Evolutionary conservation across 2,888 invertebrate genomes (phyloP), one percentile per base, ranked within the genome.

Genomic region (Acleris sparsana): DNA sequence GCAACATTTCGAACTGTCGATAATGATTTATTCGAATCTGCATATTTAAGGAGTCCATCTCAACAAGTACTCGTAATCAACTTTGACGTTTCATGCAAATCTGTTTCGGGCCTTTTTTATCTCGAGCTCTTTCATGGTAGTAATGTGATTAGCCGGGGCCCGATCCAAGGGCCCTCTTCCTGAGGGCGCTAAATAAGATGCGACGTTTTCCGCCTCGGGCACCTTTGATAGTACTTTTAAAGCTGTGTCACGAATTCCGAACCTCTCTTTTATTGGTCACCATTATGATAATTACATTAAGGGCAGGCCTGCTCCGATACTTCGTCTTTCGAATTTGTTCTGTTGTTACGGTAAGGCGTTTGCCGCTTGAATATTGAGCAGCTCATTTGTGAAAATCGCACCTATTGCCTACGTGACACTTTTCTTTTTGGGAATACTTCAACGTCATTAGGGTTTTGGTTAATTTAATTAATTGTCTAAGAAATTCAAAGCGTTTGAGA

Each of bases 231-330:
- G 87, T 88, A 89, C 87, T 89, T 89, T 88, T 88, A 89, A 89
- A 90, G 88, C 90, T 86, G 84, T 82, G 88, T 89, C 88, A 88
- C 88, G 88, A 90, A 89, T 88, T 87, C 83, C 78, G 86, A 86
- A 89, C 86, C 86, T 88, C 88, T 85, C 89, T 89, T 92, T 91
- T 91, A 92, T 91, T 90, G 90, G 89, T 87, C 86, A 86, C 86
- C 88, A 92, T 92, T 92, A 91, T 90, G 89, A 89, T 91, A 92
- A 92, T 92, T 91, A 87, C 87, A 85, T 92, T 91, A 90, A 87
- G 87, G 88, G 80, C 82, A 82, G 87, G 80, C 83, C 85, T 86
- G 79, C 81, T 86, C 84, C 89, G 88, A 90, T 90, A 87, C 87
- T 91, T 83, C 87, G 89, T 90, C 89, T 90, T 88, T 81, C 80